Percentiles rank a stretch among this genome's conserved stretches.
phyloP scores from a whole-genome alignment of 2,797 vertebrate species.

The Labroides dimidiatus region DNA sequence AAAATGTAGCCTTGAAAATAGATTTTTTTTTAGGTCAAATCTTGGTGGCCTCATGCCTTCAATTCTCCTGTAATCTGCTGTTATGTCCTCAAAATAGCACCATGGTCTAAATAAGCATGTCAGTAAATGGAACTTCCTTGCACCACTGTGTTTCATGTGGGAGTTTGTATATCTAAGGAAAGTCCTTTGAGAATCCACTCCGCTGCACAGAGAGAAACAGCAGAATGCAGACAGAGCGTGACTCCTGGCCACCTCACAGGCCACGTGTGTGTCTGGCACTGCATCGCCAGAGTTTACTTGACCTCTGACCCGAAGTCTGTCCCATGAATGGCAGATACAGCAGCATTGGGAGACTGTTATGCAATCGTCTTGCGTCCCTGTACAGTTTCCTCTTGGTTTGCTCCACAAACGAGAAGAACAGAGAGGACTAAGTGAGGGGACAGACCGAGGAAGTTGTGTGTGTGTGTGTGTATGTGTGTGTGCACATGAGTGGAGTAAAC shows the following conservation, averaged over 20 bases:
- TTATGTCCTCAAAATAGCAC: not conserved
- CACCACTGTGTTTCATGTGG: slow-evolving; percentile 29
- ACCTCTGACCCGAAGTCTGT: slow-evolving; percentile 64
- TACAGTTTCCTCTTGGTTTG: slow-evolving; percentile 43
- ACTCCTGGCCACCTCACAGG: slow-evolving; percentile 22
- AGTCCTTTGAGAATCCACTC: slow-evolving; percentile 34
- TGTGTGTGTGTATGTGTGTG: slow-evolving; percentile 18
- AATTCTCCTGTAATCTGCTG: slow-evolving; percentile 23
- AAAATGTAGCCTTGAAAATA: not conserved
- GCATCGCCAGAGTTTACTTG: slow-evolving; percentile 59
- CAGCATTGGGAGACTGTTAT: slow-evolving; percentile 51
- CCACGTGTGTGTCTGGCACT: slow-evolving; percentile 46
- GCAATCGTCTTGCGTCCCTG: slow-evolving; percentile 40
- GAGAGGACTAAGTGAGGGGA: slow-evolving; percentile 37
- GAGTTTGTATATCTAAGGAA: slow-evolving; percentile 47
- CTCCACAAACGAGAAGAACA: slow-evolving; percentile 52
- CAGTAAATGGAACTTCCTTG: slow-evolving; percentile 30
- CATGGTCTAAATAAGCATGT: slow-evolving; percentile 33
- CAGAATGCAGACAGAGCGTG: slow-evolving; percentile 24
- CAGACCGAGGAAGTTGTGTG: slow-evolving; percentile 31
- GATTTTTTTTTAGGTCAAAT: slow-evolving; percentile 14
- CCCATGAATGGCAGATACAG: slow-evolving; percentile 50
- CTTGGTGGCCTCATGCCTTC: slow-evolving; percentile 1
- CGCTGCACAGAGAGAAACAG: slow-evolving; percentile 28
- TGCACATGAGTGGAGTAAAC: slow-evolving; percentile 28